A percentile compares a stretch with the other conserved stretches of the same genome.
These are phyloP conservation scores for Hippopotamyrus pictus DNA, from an alignment of 2,797 vertebrate species.

Conservation along the genomic window DNA sequence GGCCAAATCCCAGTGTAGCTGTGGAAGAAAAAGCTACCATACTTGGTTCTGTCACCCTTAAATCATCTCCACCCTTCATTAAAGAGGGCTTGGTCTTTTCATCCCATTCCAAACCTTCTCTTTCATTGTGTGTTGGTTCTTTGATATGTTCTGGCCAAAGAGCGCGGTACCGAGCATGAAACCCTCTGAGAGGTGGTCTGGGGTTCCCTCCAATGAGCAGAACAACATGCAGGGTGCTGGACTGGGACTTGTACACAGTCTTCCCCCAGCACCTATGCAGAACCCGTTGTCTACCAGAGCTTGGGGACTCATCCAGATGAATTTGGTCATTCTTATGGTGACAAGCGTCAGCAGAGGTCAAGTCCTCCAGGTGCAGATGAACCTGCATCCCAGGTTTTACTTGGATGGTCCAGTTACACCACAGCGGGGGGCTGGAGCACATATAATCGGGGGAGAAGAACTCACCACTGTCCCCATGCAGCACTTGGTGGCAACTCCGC, in stretches of 20 bases:
- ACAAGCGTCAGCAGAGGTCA: constrained; percentile 50
- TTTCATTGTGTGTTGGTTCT: constrained; percentile 22
- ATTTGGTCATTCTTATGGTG: constrained; percentile 60
- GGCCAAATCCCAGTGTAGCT: not conserved
- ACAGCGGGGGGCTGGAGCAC: constrained; percentile 64
- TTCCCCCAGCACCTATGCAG: constrained; percentile 62
- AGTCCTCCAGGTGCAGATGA: constrained; percentile 59
- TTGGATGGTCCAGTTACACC: constrained; percentile 73
- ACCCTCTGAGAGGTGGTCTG: constrained; percentile 50
- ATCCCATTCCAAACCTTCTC: not conserved
- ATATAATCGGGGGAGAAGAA: constrained; percentile 69
- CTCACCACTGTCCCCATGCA: constrained; percentile 42
- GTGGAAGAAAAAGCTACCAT: not conserved
- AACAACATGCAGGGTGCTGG: constrained; percentile 56
- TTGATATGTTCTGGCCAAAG: constrained; percentile 41
- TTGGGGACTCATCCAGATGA: constrained; percentile 56
- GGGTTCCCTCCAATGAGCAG: constrained; percentile 53
- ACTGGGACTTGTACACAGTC: constrained; percentile 45
- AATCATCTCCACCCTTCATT: not conserved
- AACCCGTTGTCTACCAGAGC: constrained; percentile 33
- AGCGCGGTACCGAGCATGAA: constrained; percentile 52
- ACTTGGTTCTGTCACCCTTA: not conserved
- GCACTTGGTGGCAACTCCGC: constrained; percentile 61
- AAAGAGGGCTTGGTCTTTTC: not conserved
- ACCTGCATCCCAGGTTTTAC: constrained; percentile 52